Conservation (phyloP, 2,797 vertebrate species). For the Sternotherus odoratus region DNA sequence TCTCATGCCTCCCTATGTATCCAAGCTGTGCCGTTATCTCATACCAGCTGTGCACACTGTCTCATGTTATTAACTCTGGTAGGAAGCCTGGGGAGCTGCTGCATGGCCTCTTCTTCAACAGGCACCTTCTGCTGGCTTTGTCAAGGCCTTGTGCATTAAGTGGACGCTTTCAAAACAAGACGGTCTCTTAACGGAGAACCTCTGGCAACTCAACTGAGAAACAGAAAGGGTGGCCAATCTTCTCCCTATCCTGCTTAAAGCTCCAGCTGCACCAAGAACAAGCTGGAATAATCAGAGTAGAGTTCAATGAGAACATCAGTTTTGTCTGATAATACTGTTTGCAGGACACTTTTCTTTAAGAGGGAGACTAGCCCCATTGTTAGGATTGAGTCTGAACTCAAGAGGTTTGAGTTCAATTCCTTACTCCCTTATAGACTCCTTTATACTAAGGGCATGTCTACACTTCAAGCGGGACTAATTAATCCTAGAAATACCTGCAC, state of each 20-base stretch:
- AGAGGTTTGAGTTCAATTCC: background rate
- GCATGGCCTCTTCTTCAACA: background rate
- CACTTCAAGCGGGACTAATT: background rate
- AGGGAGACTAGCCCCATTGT: background rate
- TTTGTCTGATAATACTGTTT: background rate
- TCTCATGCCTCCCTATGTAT: conserved; percentile 10
- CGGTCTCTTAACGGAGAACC: background rate
- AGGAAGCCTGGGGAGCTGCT: conserved; percentile 35
- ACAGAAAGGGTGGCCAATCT: rapidly evolving
- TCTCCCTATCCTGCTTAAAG: background rate
- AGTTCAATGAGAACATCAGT: background rate
- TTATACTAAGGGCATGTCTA: background rate
- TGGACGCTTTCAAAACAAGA: background rate
- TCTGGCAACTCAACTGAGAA: background rate
- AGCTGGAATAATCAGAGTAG: background rate
- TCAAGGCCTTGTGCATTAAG: background rate
- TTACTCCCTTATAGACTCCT: background rate
- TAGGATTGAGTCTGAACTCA: background rate
- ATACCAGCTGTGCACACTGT: conserved; percentile 22
- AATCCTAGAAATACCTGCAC: background rate
- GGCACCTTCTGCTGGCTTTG: background rate
- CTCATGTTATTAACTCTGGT: conserved; percentile 44
- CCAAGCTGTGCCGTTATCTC: conserved; percentile 43
- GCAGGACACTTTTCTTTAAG: rapidly evolving
- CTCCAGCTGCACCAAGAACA: background rate